Base-by-base conservation (phyloP, 2,888 invertebrate species). In the Glyphotaelius pellucidus region DNA sequence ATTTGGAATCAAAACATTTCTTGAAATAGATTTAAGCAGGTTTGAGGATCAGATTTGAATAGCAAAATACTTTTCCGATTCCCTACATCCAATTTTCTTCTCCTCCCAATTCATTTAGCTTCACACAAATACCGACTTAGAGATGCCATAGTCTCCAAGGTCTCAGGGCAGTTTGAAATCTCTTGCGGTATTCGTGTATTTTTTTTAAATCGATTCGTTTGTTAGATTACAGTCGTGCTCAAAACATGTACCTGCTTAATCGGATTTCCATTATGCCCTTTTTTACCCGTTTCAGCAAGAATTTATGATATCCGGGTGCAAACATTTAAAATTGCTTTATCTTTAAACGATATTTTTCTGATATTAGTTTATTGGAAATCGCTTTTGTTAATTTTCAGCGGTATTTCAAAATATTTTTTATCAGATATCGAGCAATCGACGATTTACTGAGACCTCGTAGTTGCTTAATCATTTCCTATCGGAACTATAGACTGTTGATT, bases 341-440 rank as follows among this genome's bases (percentile, higher is more conserved):
- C 67, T 67, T 25, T 67, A 25, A 67, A 67, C 67, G 25, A n/a
- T 67, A 67, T 67, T 9, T n/a, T 67, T 67, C 67, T 25, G n/a
- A 67, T 67, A 25, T 67, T 52, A 12, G 52, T 52, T 67, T 25
- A 25, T n/a, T 67, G 9, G 67, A 67, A 67, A 67, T 67, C 67
- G 67, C 67, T 25, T n/a, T 67, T 67, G 67, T 67, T 67, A 67
- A 67, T 67, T 67, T 67, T 67, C 67, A 67, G 67, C 67, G 25
- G 67, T 67, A 67, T 67, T 67, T 67, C 67, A 67, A 67, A 67
- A 67, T 67, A 67, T 67, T 67, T 67, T 67, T 67, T 67, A 67
- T 67, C 67, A n/a, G 67, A 67, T 67, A 67, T 67, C 67, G 67
- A 67, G 67, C 67, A 67, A 67, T 67, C 67, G 67, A 67, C 67